Base-by-base conservation (phyloP, 2,888 invertebrate genomes). In the Trissolcus brochymenae region DNA sequence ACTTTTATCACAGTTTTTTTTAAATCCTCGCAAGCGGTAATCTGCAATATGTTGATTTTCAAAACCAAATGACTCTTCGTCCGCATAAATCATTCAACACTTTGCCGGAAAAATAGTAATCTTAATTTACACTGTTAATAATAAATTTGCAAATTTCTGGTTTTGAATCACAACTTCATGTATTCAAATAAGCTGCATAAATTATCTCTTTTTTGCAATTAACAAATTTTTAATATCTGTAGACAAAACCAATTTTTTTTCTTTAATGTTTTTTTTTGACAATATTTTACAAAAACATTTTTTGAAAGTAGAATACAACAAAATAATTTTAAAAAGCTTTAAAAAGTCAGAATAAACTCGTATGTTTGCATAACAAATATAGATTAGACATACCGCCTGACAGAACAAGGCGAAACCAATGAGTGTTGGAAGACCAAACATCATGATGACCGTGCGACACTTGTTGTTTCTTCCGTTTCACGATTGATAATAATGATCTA, bases 1-100 rank as follows among this genome's bases (percentile, higher is more conserved):
- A 92, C 89, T 2, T 86, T 84, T 11, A 90, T 16, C 6, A 73
- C 25, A 0, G 75, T 80, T 4, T 74, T 81, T 2, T 65, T n/a
- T 1, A 40, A 1, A 4, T 54, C 79, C 35, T 78, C 72, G 9
- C 78, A 77, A 9, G 75, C 72, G 35, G 54, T 25, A 35, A 72
- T 57, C 56, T 75, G 14, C 1, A 68, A 66, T 21, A 54, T 43
- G 16, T 54, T 49, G n/a, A 56, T 56, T 1, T 35, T 17, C 13
- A 40, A 16, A 40, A 40, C 6, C 6, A 51, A 51, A 19, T 51
- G 7, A 19, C 14, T 51, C 51, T 17, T 13, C 14, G 51, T 51
- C 21, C 19, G 19, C 1, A 51, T 11, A 51, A 51, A 51, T 51
- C 11, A 51, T 51, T 51, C 7, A 16, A 17, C 51, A 19, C 7